Conservation (phyloP, 2,113 vertebrate species). For the Barnardius zonarius region DNA sequence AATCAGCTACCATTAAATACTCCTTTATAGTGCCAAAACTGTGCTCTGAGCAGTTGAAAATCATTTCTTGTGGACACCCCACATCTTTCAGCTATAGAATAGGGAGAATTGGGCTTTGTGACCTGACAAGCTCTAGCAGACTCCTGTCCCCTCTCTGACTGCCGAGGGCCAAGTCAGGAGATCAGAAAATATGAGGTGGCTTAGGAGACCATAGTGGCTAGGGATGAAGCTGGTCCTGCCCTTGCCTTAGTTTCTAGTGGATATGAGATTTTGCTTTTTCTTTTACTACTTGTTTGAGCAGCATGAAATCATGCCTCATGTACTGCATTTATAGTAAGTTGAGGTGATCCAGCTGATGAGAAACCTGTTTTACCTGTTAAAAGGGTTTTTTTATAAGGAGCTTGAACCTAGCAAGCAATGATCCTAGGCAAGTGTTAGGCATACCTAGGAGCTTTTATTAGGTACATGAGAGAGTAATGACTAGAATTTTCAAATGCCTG, state of each 20-base stretch:
- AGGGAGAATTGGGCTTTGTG: not conserved
- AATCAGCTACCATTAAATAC: not conserved
- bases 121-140: not conserved
- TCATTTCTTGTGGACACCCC: fast-evolving
- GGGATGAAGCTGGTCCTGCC: not conserved
- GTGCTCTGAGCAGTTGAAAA: not conserved
- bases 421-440: not conserved
- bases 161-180: not conserved
- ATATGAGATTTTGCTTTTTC: not conserved
- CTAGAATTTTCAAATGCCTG: not conserved
- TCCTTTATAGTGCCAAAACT: not conserved
- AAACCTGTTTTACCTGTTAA: not conserved
- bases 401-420: not conserved
- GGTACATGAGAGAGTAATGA: not conserved
- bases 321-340: not conserved
- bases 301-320: not conserved
- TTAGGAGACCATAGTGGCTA: not conserved
- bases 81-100: not conserved
- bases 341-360: not conserved
- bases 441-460: not conserved
- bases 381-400: not conserved
- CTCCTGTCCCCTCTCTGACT: not conserved
- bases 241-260: not conserved
- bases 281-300: not conserved
- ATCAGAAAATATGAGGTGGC: not conserved